Evolutionary conservation across 2,113 vertebrate genomes (phyloP), one percentile per base, ranked within the genome.

Genomic region (Thomomys bottae): DNA sequence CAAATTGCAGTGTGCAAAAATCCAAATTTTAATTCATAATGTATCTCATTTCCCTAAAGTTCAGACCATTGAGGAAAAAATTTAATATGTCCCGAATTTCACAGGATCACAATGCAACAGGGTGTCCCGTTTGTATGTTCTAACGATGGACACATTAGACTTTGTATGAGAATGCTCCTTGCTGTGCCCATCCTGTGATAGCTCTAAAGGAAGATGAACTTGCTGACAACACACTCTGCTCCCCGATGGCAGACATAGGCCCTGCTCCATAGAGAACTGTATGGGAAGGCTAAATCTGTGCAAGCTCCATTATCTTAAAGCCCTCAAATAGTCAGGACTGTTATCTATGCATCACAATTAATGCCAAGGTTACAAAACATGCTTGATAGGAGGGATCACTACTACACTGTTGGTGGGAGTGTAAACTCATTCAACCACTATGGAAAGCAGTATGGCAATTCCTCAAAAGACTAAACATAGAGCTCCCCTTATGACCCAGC

Each of bases 91-190:
- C 36, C 34, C 83, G 84, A 84, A 94, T 79, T 38, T 89, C 75
- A 94, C 83, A 92, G 95, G 86, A 26, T 85, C 77, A 90, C 5
- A 61, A 77, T 17, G 73, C 3, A 93, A n/a, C 61, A 88, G 20
- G 96, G 34, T n/a, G 66, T 68, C 66, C 66, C 66, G 18, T 68
- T 68, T 68, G 17, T 1, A 85, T 36, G 77, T 87, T 49, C 84
- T 89, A 96, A 90, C 83, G 82, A 93, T 89, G 76, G 72, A 21
- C 12, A 81, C 83, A 61, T 76, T 81, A 78, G n/a, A 91, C 94
- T 88, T 96, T 89, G 64, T 91, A 78, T 86, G 45, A 78, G 87
- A 79, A 40, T 10, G 59, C 78, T 87, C 64, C 64, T 80, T 89
- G 90, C 88, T 95, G 32, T 89, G 63, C 92, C 32, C 70, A 66